phyloP scores from a whole-genome alignment of 2,113 vertebrate species.

The Macrotis lagotis region DNA sequence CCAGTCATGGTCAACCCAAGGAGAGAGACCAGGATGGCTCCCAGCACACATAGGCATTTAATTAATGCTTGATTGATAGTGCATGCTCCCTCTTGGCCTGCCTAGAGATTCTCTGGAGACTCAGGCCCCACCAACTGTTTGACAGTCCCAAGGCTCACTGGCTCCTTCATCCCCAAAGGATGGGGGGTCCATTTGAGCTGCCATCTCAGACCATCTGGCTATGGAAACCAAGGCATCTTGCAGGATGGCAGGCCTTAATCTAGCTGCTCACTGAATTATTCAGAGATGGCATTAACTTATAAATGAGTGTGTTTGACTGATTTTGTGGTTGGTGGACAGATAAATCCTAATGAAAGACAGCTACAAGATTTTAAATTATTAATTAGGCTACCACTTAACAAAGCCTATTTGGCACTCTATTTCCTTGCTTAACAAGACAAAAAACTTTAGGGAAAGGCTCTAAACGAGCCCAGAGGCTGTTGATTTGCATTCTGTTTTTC shows the following conservation, averaged over 20 bases:
- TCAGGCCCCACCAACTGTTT: not conserved
- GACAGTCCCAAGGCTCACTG: not conserved
- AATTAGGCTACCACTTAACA: slow-evolving; percentile 90
- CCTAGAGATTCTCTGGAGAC: not conserved
- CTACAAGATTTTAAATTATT: slow-evolving; percentile 90
- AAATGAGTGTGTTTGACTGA: slow-evolving; percentile 89
- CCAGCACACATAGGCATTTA: not conserved
- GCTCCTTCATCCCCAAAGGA: not conserved
- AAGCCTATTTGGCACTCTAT: slow-evolving; percentile 88
- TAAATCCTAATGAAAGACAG: slow-evolving; percentile 91
- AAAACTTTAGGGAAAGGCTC: slow-evolving; percentile 85
- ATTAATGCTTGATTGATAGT: not conserved
- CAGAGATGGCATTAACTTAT: slow-evolving; percentile 88
- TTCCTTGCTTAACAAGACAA: slow-evolving; percentile 89
- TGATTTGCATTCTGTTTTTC: slow-evolving; percentile 84
- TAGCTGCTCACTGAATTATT: slow-evolving; percentile 88
- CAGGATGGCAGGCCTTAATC: slow-evolving; percentile 81
- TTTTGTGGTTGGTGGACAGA: slow-evolving; percentile 91
- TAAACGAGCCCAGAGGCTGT: slow-evolving; percentile 81
- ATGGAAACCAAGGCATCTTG: slow-evolving; percentile 58
- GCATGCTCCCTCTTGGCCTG: not conserved
- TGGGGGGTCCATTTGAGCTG: not conserved
- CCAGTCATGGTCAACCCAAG: not conserved
- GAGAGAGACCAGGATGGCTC: not conserved
- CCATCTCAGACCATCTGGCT: slow-evolving; percentile 53